These are phyloP conservation scores for Cherax quadricarinatus DNA, from an alignment of 1,140 invertebrate species.

Conservation along the genomic window DNA sequence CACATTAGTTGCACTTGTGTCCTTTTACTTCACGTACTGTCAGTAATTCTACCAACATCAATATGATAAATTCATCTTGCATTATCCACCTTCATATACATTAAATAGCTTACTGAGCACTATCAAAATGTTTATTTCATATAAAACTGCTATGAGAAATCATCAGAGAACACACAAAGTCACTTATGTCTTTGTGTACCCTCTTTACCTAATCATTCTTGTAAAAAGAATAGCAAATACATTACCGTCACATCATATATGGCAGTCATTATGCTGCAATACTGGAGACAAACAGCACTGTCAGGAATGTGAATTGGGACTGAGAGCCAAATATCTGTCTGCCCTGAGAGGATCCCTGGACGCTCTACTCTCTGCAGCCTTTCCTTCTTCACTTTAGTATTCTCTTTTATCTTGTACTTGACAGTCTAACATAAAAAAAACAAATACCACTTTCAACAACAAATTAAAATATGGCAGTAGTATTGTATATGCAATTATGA, in stretches of 20 bases:
- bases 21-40: too few relatives aligned
- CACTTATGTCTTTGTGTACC: background rate
- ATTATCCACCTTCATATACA: too few relatives aligned
- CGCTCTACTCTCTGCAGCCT: background rate
- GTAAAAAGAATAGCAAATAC: background rate
- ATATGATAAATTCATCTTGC: too few relatives aligned
- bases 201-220: background rate
- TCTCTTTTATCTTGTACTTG: background rate
- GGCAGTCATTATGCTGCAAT: background rate
- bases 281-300: background rate
- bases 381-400: background rate
- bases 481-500: too few relatives aligned
- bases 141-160: too few relatives aligned
- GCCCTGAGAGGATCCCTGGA: background rate
- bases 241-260: background rate
- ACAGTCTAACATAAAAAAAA: background rate
- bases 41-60: too few relatives aligned
- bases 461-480: too few relatives aligned
- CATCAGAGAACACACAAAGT: too few relatives aligned
- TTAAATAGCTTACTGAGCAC: too few relatives aligned
- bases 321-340: background rate
- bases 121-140: too few relatives aligned
- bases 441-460: background rate
- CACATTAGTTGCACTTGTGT: too few relatives aligned
- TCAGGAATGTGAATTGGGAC: background rate